phyloP scores from a whole-genome alignment of 2,113 vertebrate genomes.

The Microcebus murinus region DNA sequence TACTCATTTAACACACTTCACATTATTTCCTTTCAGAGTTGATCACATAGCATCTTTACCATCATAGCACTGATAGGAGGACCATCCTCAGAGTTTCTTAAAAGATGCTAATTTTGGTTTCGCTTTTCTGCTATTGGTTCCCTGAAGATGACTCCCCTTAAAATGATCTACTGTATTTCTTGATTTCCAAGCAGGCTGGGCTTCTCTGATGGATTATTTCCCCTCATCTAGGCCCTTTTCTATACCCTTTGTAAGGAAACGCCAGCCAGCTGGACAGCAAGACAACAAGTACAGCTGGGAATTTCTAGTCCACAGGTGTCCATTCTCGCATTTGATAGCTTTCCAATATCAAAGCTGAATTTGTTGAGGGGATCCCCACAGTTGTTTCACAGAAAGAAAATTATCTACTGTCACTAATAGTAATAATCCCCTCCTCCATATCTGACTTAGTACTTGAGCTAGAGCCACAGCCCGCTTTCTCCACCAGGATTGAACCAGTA shows the following conservation, averaged over 20 bases:
- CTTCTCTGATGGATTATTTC: slow-evolving; percentile 13
- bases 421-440: slow-evolving; percentile 55
- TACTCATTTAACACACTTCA: not conserved
- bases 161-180: not conserved
- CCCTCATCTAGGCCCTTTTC: not conserved
- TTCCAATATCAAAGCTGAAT: slow-evolving; percentile 74
- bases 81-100: not conserved
- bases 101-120: not conserved
- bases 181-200: not conserved
- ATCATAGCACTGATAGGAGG: not conserved
- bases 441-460: slow-evolving; percentile 66
- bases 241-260: slow-evolving; percentile 56
- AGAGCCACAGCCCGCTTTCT: slow-evolving; percentile 42
- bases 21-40: not conserved
- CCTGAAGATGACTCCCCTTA: not conserved
- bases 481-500: slow-evolving; percentile 61
- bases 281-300: slow-evolving; percentile 59
- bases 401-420: slow-evolving; percentile 57
- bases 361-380: slow-evolving; percentile 66
- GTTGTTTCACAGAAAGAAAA: slow-evolving; percentile 71
- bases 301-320: slow-evolving; percentile 67
- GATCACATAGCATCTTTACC: not conserved
- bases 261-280: slow-evolving; percentile 47
- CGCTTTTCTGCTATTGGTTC: not conserved
- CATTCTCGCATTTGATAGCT: slow-evolving; percentile 48